Base-by-base conservation (phyloP, 1,140 invertebrate species). In the Chironomus tepperi region DNA sequence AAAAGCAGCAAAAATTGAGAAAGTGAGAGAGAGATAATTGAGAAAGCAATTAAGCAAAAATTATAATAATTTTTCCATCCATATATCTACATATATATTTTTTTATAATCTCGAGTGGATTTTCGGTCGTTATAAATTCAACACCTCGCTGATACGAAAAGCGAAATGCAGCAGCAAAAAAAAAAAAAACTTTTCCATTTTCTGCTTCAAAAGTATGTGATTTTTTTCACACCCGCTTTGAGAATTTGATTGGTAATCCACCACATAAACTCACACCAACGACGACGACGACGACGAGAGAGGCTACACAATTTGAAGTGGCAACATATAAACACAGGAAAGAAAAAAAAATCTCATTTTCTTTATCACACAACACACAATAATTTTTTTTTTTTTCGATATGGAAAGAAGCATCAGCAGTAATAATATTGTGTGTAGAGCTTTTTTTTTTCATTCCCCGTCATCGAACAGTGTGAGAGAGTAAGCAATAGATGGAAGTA, bases 181-280 rank as follows among this genome's bases (percentile, higher is more conserved):
- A 12, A 57, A 57, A 57, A 57, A 57, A 57, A 57, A 70, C 16
- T 70, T 70, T 70, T 70, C 9, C 16, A 16, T n/a, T 67, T 70
- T 19, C 16, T 70, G 65, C 16, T 16, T 10, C 16, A 16, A 70
- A 70, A 70, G 65, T 70, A 70, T 70, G 65, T 70, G 65, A 70
- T 70, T 70, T 19, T 57, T 70, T 70, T 70, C 65, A 70, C 65
- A 70, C 65, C 16, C 65, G 65, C 65, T 70, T 19, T 70, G 65
- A 70, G 65, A 70, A 70, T 70, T 70, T 70, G 65, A 70, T 70
- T 70, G 65, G 65, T 19, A 19, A 18, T 19, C 65, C 65, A 19
- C 65, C 65, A 70, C 18, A 57, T 57, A 57, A 57, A 57, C 47
- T 57, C 47, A 70, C 65, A 70, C 65, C n/a, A 57, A 57, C 12